Conservation (phyloP, 2,113 vertebrate species). For the Otus sunia region DNA sequence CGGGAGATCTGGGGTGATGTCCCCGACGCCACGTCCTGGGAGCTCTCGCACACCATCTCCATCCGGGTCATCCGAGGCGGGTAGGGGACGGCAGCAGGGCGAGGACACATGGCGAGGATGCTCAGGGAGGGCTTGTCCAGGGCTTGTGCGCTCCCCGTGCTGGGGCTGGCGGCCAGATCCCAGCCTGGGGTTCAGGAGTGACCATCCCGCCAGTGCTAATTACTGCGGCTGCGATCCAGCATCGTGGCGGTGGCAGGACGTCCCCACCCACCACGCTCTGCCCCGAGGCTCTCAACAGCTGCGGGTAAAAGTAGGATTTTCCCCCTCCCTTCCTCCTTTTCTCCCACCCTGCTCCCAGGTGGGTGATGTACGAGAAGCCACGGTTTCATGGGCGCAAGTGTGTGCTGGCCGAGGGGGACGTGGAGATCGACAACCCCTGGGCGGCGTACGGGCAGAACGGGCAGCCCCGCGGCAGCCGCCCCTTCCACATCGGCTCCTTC, state of each 20-base stretch:
- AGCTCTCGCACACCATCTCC: constrained; percentile 82
- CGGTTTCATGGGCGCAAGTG: constrained; percentile 87
- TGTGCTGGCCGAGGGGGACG: constrained; percentile 87
- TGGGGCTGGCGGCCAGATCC: rapidly evolving
- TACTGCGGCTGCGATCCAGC: not conserved
- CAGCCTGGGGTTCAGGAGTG: not conserved
- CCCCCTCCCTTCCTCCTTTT: rapidly evolving
- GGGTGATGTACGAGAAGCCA: constrained; percentile 92
- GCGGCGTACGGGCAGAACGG: constrained; percentile 33
- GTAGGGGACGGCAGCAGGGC: constrained; percentile 66
- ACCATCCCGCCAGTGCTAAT: not conserved
- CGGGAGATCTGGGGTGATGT: constrained; percentile 82
- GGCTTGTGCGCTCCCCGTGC: rapidly evolving
- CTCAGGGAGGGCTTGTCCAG: rapidly evolving
- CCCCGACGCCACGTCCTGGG: constrained; percentile 81
- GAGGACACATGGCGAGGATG: rapidly evolving
- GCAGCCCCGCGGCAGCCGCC: not conserved
- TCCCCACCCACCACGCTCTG: not conserved
- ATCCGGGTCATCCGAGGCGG: constrained; percentile 89
- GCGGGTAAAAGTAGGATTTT: not conserved
- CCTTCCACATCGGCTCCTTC: constrained; percentile 85
- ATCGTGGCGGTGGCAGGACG: not conserved
- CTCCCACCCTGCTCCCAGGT: constrained; percentile 68
- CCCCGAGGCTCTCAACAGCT: not conserved
- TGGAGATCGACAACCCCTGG: constrained; percentile 78